A percentile compares a stretch with the other conserved stretches of the same genome.
phyloP scores from a whole-genome alignment of 2,888 invertebrate species.

The Lapara coniferarum region DNA sequence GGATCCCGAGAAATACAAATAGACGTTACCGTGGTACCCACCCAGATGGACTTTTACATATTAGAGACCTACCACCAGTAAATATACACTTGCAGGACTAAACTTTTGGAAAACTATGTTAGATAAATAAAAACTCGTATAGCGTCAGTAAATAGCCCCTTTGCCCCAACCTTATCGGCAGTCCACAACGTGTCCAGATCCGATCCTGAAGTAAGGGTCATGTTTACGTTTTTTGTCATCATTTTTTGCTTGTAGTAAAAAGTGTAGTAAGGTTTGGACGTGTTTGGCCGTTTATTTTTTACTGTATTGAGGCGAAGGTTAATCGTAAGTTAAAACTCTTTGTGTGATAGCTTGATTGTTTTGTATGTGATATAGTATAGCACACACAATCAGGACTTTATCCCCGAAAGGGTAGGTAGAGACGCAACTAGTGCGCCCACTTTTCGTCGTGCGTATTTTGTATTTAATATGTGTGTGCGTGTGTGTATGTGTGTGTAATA shows the following conservation, averaged over 20 bases:
- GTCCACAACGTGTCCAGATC: slow-evolving; percentile 32
- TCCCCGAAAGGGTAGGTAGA: no score
- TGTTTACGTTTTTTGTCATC: slow-evolving; percentile 31
- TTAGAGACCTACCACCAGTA: no score
- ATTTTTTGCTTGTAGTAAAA: slow-evolving; percentile 20
- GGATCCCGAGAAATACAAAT: no score
- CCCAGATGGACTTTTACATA: no score
- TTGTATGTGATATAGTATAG: neutral
- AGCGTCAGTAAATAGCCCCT: neutral
- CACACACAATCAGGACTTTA: no score
- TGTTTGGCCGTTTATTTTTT: slow-evolving; percentile 10
- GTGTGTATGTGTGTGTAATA: no score
- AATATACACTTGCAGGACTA: no score
- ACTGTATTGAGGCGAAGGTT: neutral
- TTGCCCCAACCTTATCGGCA: slow-evolving; percentile 25
- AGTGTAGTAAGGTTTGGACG: slow-evolving; percentile 14
- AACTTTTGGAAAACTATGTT: neutral
- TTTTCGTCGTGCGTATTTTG: no score
- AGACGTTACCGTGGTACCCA: no score
- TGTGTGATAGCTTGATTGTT: neutral
- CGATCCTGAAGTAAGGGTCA: slow-evolving; percentile 25
- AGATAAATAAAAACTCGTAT: neutral
- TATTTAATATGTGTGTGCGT: no score
- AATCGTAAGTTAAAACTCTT: slow-evolving; percentile 1
- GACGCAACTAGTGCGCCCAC: no score